These are phyloP conservation scores for Albula goreensis DNA, from an alignment of 2,113 vertebrate species.

Conservation along the genomic window DNA sequence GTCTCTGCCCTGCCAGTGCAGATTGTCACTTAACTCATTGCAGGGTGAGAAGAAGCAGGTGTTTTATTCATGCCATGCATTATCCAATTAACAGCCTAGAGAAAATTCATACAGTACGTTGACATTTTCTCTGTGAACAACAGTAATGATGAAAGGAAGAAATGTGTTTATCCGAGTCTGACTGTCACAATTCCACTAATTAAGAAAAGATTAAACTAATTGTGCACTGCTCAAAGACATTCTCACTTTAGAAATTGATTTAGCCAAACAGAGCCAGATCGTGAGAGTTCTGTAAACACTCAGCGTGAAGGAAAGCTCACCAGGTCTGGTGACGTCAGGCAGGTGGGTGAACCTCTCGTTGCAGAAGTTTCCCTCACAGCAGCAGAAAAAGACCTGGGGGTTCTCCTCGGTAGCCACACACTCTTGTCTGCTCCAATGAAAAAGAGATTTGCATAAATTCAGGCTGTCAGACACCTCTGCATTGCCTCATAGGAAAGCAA, in stretches of 20 bases:
- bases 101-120: neutral
- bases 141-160: neutral
- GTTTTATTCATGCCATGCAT: neutral
- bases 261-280: neutral
- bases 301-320: constrained; percentile 26
- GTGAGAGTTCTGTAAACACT: neutral
- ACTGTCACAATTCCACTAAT: neutral
- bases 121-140: neutral
- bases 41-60: neutral
- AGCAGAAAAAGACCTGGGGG: constrained; percentile 99
- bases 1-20: no score
- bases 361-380: constrained; percentile 98
- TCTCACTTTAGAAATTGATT: neutral
- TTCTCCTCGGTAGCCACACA: constrained; percentile 96
- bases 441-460: neutral
- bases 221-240: neutral
- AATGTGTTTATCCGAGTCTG: neutral
- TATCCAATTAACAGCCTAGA: neutral
- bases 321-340: constrained; percentile 79
- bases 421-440: constrained; percentile 77
- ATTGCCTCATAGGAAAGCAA: neutral
- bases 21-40: no score
- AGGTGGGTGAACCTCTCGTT: constrained; percentile 94
- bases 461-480: neutral
- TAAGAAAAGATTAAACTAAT: neutral